A percentile compares a stretch with the other conserved stretches of the same genome.
Conservation (phyloP, 2,113 vertebrate genomes). For the Poeciliopsis retropinna region DNA sequence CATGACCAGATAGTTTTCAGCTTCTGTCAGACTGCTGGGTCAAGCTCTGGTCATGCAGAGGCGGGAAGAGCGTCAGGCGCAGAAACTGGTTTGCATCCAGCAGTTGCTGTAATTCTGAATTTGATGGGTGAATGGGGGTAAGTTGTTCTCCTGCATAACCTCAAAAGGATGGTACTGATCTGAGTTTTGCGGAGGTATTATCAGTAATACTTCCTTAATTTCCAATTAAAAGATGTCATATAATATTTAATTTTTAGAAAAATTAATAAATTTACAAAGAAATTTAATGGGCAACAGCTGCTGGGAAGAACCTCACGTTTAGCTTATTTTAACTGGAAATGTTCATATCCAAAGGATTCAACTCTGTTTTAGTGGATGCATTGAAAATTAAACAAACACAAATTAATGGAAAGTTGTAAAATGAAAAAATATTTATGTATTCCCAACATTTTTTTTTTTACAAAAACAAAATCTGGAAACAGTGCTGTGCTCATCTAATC, state of each 20-base stretch:
- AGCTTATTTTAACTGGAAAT: too few relatives aligned
- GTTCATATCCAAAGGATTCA: too few relatives aligned
- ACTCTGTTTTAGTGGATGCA: too few relatives aligned
- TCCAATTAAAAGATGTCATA: background rate
- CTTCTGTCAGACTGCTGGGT: conserved; percentile 71
- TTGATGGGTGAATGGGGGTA: background rate
- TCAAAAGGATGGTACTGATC: background rate
- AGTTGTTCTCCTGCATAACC: background rate
- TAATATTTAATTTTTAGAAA: background rate
- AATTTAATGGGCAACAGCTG: too few relatives aligned
- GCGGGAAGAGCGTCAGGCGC: conserved; percentile 59
- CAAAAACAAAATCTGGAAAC: too few relatives aligned
- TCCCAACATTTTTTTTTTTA: too few relatives aligned
- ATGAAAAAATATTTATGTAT: too few relatives aligned
- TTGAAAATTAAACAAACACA: too few relatives aligned
- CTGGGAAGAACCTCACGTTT: too few relatives aligned
- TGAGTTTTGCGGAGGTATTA: background rate
- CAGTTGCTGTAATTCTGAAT: conserved; percentile 12
- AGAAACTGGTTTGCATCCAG: conserved; percentile 36
- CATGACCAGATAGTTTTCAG: conserved; percentile 74
- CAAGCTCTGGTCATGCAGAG: conserved; percentile 50
- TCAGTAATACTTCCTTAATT: background rate
- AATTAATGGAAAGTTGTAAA: too few relatives aligned
- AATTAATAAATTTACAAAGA: background rate
- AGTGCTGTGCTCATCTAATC: too few relatives aligned